phyloP scores from a whole-genome alignment of 2,888 invertebrate genomes.

The Perithous albicinctus region DNA sequence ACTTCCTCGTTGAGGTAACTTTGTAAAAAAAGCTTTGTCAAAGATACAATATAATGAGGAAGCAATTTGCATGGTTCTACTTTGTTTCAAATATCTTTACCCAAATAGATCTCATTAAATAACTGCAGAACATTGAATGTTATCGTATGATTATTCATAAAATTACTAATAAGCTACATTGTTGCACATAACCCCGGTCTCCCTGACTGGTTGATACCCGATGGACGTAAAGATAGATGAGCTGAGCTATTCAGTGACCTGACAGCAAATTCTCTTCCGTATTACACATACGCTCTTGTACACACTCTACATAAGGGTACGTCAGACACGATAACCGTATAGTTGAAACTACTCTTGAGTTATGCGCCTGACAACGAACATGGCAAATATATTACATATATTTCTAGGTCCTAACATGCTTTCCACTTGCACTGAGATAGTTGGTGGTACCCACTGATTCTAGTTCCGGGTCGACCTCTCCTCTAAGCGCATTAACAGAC shows the following conservation, averaged over 20 bases:
- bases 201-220: not conserved
- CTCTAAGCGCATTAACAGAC: constrained; percentile 45
- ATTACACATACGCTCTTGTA: constrained; percentile 6
- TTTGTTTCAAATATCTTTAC: too few relatives aligned
- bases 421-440: constrained; percentile 8
- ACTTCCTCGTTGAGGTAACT: too few relatives aligned
- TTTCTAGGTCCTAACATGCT: not conserved
- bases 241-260: constrained; percentile 24
- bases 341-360: constrained; percentile 30
- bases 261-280: constrained; percentile 18
- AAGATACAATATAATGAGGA: too few relatives aligned
- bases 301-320: not conserved
- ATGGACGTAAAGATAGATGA: not conserved
- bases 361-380: constrained; percentile 34
- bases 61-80: too few relatives aligned
- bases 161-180: not conserved
- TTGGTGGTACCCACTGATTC: constrained; percentile 20
- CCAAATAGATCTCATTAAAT: too few relatives aligned
- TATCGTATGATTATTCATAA: not conserved
- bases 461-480: constrained; percentile 18
- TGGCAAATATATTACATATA: constrained; percentile 6
- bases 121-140: too few relatives aligned
- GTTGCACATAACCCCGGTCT: not conserved
- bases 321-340: constrained; percentile 23
- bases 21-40: too few relatives aligned